Conservation (phyloP, 2,113 vertebrate genomes). For the Caloenas nicobarica region DNA sequence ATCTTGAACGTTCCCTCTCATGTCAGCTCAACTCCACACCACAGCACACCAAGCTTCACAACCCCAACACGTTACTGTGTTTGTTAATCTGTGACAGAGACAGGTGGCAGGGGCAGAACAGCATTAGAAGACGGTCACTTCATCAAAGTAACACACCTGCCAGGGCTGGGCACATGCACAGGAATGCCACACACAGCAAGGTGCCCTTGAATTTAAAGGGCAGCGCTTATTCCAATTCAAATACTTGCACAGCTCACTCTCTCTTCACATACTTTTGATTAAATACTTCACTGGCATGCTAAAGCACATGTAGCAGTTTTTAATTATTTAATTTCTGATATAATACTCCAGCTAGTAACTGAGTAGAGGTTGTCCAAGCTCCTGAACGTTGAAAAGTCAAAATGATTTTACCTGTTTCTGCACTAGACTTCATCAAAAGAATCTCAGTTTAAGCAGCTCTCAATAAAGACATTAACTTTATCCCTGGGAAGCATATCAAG, state of each 20-base stretch:
- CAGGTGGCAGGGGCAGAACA: not conserved
- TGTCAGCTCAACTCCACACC: not conserved
- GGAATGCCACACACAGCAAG: not conserved
- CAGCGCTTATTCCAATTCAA: not conserved
- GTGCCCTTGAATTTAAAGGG: not conserved
- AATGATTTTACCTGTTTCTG: not conserved
- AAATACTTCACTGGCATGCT: not conserved
- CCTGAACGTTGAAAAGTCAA: not conserved
- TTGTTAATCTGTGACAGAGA: not conserved
- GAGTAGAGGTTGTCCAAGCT: not conserved
- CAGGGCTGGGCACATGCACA: not conserved
- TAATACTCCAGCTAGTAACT: not conserved
- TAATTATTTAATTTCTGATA: not conserved
- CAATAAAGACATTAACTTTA: not conserved
- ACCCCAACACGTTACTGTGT: not conserved
- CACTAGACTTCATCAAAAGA: not conserved
- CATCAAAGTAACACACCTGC: not conserved
- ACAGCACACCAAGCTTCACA: not conserved
- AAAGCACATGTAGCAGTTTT: not conserved
- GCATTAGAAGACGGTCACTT: not conserved
- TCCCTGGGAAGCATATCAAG: not conserved
- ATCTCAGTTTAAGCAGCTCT: not conserved
- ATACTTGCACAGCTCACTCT: not conserved
- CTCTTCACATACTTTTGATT: not conserved
- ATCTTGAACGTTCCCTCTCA: accelerated